Evolutionary conservation across 2,797 vertebrate genomes (phyloP), one percentile per base, ranked within the genome.

Genomic region (Muscicapa striata): DNA sequence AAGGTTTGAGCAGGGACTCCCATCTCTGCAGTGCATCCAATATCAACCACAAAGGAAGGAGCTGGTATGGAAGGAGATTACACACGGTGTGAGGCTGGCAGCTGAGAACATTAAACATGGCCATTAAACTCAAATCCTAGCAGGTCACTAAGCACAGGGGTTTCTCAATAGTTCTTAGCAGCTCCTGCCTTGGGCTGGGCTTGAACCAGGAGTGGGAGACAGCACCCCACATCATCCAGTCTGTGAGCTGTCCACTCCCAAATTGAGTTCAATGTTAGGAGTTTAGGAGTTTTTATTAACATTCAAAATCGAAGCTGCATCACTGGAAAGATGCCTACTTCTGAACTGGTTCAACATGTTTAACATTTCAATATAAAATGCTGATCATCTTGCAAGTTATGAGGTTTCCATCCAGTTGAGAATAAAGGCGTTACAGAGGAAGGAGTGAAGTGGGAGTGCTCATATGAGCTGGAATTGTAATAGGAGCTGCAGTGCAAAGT

Each of bases 291-390:
- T 96, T 96, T 96, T 97, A 95, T 95, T 94, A 92, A 86, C 30
- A 3, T 93, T 92, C 87, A 84, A 96, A 95, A 96, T 55, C 9
- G 54, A 95, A 97, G 92, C 90, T 84, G 84, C 38, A 72, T 75
- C 85, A 89, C 93, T 96, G 96, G 96, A 96, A 94, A 81, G 78
- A 91, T 70, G 94, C 94, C 95, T 93, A 78, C 74, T 89, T 88
- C 90, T 94, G 94, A 97, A 97, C 87, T 84, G 89, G 87, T 96
- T 97, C 96, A 96, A 90, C 92, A 96, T 97, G 96, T 94, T 93
- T 24, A 87, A 95, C 14, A 3, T 77, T 93, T 91, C 88, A 90
- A 52, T 78, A 77, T 34, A 88, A 95, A 96, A 88, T 48, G 36
- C 27, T 40, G 81, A 61, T 90, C 36, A 77, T 78, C 78, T 93